Percentiles rank a stretch among this genome's conserved stretches.
Evolutionary conservation across 2,113 vertebrate species (phyloP).

Genomic region (Sisor rabdophorus): DNA sequence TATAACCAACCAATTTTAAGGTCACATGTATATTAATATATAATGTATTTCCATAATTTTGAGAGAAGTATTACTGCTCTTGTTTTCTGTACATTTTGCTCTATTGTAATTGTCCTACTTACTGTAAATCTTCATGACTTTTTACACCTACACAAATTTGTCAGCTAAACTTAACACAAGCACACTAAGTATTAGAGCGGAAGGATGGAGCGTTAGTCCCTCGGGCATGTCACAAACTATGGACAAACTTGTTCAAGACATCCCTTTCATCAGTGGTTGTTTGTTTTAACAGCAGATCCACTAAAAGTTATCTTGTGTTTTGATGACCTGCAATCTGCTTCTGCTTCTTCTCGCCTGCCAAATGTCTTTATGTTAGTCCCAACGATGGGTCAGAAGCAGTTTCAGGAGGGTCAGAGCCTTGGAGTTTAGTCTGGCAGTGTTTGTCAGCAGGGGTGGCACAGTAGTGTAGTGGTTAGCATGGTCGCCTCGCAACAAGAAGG

Average conservation of each 20-base stretch:
- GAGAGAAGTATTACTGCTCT: constrained; percentile 56
- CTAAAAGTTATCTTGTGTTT: constrained; percentile 38
- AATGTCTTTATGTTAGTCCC: constrained; percentile 23
- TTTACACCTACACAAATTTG: constrained; percentile 63
- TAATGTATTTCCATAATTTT: constrained; percentile 57
- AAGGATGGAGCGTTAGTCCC: constrained; percentile 55
- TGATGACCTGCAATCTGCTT: constrained; percentile 21
- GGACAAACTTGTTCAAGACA: constrained; percentile 32
- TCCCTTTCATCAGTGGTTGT: constrained; percentile 40
- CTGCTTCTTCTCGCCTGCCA: constrained; percentile 24
- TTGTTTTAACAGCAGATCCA: constrained; percentile 45
- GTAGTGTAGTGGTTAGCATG: no score
- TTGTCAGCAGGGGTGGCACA: no score
- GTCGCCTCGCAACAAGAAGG: no score
- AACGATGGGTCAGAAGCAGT: constrained; percentile 21
- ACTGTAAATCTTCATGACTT: constrained; percentile 66
- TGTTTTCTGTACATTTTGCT: constrained; percentile 53
- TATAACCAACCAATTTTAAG: no score
- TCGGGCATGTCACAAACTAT: constrained; percentile 44
- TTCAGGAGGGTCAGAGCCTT: constrained; percentile 17
- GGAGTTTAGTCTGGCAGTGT: constrained; percentile 2
- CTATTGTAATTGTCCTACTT: constrained; percentile 64
- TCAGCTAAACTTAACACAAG: constrained; percentile 58
- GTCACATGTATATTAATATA: no score
- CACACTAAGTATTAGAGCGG: constrained; percentile 47